These are phyloP conservation scores for Sipha flava DNA, from an alignment of 1,140 invertebrate species.

Conservation along the genomic window DNA sequence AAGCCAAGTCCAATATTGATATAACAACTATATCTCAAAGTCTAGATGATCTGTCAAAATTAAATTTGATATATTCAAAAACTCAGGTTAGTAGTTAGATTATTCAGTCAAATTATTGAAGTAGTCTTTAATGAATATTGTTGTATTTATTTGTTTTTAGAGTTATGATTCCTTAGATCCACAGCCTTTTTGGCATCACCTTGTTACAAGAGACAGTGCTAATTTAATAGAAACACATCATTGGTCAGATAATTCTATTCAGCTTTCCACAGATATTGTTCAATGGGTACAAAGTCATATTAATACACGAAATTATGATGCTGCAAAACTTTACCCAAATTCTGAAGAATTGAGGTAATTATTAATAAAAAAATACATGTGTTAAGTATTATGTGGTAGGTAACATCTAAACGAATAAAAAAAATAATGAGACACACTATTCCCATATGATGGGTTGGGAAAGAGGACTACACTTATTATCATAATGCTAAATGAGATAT, in stretches of 20 bases:
- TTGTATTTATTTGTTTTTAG: background rate
- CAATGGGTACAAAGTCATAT: background rate
- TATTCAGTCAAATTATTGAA: background rate
- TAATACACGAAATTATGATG: background rate
- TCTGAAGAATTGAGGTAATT: background rate
- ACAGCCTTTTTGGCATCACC: slow-evolving; percentile 18
- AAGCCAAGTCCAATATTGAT: background rate
- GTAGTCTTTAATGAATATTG: background rate
- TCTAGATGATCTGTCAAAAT: background rate
- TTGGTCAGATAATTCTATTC: background rate
- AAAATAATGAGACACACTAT: too few relatives aligned
- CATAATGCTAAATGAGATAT: too few relatives aligned
- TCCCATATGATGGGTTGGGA: too few relatives aligned
- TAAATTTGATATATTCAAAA: slow-evolving; percentile 5
- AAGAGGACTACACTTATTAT: too few relatives aligned
- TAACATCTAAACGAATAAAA: too few relatives aligned
- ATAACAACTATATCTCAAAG: background rate
- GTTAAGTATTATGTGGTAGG: background rate
- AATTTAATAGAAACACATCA: background rate
- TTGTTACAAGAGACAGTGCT: background rate
- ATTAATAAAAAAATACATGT: background rate
- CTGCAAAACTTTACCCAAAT: background rate
- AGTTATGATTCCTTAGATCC: background rate
- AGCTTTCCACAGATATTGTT: background rate
- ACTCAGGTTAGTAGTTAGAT: background rate